A percentile compares a stretch with the other conserved stretches of the same genome.
phyloP scores from a whole-genome alignment of 2,797 vertebrate species.

The Pempheris klunzingeri region DNA sequence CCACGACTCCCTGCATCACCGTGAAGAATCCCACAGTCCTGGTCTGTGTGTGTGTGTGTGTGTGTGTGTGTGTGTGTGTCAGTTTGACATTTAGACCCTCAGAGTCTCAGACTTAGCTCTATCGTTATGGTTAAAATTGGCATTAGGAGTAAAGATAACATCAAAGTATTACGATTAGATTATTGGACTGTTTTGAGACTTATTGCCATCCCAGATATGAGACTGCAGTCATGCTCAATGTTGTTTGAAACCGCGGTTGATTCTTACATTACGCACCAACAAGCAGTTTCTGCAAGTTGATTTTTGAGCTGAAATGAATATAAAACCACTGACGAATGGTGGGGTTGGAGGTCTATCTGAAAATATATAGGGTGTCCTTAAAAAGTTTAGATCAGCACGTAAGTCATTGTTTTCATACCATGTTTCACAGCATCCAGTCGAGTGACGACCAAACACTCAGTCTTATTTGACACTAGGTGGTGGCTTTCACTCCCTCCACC shows the following conservation, averaged over 20 bases:
- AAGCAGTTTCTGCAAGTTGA: not conserved
- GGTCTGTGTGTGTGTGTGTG: constrained; percentile 82
- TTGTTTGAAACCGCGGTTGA: not conserved
- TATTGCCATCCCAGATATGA: not conserved
- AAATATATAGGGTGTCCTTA: not conserved
- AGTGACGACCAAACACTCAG: too few species aligned
- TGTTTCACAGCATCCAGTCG: too few species aligned
- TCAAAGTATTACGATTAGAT: not conserved
- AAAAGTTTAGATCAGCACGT: not conserved
- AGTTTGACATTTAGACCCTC: not conserved
- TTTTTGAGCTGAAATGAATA: not conserved
- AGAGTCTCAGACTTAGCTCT: not conserved
- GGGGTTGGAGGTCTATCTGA: not conserved
- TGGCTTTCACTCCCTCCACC: too few species aligned
- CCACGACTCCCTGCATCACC: constrained; percentile 97
- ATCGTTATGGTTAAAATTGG: not conserved
- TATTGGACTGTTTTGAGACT: not conserved
- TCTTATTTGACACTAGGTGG: too few species aligned
- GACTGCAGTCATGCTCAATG: not conserved
- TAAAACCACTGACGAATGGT: not conserved
- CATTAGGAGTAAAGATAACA: not conserved
- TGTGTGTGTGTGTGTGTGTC: constrained; percentile 2
- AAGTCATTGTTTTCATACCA: not conserved
- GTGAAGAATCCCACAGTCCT: constrained; percentile 95
- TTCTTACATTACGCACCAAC: not conserved